Base-by-base conservation (phyloP, 2,888 invertebrate species). In the Amphipoea lucens region DNA sequence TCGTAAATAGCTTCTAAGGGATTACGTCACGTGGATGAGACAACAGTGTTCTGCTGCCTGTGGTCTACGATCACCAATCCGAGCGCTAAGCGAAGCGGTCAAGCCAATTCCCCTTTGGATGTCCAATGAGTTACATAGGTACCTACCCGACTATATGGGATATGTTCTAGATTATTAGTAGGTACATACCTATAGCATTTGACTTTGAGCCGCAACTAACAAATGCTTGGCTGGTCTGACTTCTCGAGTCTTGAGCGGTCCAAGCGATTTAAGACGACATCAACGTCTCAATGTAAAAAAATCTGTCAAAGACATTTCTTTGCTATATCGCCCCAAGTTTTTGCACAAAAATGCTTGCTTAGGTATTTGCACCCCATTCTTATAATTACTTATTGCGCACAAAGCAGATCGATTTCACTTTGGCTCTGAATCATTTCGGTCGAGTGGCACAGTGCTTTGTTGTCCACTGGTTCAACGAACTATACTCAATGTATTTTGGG, bases 381-480 rank as follows among this genome's bases (percentile, higher is more conserved):
- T 76, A 72, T 48, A 51, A 78, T 71, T 36, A 65, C 72, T 67
- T 80, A 84, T 83, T 87, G 74, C 74, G 73, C 82, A 80, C 80
- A 86, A 87, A 88, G 84, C 81, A 79, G 73, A 85, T 85, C 78
- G 51, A 87, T 86, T 89, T 87, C 86, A 83, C 86, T 91, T 88
- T 89, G 89, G 86, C 71, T 85, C 74, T 84, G 86, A 90, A 89
- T 90, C 86, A 91, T 90, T 90, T 90, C 84, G 85, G 82, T 88
- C 62, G 82, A 74, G 70, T 82, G 71, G 83, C 81, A 85, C 87
- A 88, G 79, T 80, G 90, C 90, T 90, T 89, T 90, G 90, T 89
- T 88, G 90, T 89, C 89, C 78, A 68, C 79, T 80, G 81, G 90
- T 84, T 86, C 91, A 90, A 82, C 87, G 87, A 88, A 87, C 89